A percentile compares a stretch with the other conserved stretches of the same genome.
phyloP scores from a whole-genome alignment of 2,797 vertebrate genomes.

The Anabacerthia variegaticeps region DNA sequence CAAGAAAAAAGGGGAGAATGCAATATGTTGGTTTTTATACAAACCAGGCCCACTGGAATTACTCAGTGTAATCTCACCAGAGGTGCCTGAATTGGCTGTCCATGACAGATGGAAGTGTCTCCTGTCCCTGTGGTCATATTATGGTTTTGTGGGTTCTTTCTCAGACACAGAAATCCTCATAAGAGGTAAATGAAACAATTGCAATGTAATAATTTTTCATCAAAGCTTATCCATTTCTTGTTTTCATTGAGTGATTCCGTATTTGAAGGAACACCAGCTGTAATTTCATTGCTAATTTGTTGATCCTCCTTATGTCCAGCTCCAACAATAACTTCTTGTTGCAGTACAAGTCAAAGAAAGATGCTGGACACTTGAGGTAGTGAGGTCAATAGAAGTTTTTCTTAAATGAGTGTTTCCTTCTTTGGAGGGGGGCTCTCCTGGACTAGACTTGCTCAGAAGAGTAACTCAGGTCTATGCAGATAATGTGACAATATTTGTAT shows the following conservation, averaged over 20 bases:
- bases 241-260: background rate
- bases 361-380: background rate
- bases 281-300: background rate
- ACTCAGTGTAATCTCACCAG: background rate
- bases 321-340: background rate
- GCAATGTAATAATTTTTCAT: background rate
- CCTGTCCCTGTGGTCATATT: background rate
- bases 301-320: background rate
- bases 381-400: background rate
- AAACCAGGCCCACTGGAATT: background rate
- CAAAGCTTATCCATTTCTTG: background rate
- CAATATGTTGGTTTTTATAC: background rate
- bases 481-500: background rate
- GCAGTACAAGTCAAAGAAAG: background rate
- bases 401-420: background rate
- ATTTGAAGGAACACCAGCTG: background rate
- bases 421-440: background rate
- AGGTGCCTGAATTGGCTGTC: background rate
- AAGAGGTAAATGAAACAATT: background rate
- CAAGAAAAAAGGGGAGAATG: background rate
- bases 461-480: background rate
- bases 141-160: background rate
- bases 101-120: background rate
- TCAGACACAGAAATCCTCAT: background rate
- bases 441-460: background rate